phyloP scores from a whole-genome alignment of 1,140 invertebrate genomes.

The Leptestheria dahalacensis region DNA sequence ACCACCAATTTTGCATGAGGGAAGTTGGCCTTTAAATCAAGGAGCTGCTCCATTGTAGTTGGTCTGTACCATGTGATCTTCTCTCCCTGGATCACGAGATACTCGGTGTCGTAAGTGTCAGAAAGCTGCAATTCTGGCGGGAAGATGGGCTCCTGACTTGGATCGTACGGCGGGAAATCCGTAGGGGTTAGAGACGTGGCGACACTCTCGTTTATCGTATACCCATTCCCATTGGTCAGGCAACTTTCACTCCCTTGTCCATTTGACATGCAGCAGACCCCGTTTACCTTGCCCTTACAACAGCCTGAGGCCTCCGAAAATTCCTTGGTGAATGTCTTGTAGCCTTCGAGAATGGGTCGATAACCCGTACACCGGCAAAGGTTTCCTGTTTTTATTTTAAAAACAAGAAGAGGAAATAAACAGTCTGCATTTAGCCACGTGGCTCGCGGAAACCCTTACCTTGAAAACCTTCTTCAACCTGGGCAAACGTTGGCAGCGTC shows the following conservation, averaged over 20 bases:
- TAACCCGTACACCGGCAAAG: slow-evolving; percentile 83
- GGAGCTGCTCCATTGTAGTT: slow-evolving; percentile 44
- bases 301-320: slow-evolving; percentile 12
- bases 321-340: slow-evolving; percentile 64
- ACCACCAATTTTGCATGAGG: slow-evolving; percentile 68
- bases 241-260: not conserved
- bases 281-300: slow-evolving; percentile 21
- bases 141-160: slow-evolving; percentile 83
- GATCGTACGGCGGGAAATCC: slow-evolving; percentile 61
- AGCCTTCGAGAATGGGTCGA: slow-evolving; percentile 75
- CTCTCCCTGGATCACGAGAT: slow-evolving; percentile 30
- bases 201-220: slow-evolving; percentile 18
- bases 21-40: slow-evolving; percentile 53
- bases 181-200: slow-evolving; percentile 36
- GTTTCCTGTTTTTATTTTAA: no score
- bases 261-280: slow-evolving; percentile 30
- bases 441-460: no score
- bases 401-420: no score
- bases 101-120: not conserved
- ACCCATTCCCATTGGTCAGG: slow-evolving; percentile 27
- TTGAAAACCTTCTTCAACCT: slow-evolving; percentile 71
- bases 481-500: slow-evolving; percentile 37
- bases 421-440: no score
- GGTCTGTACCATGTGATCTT: slow-evolving; percentile 68
- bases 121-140: slow-evolving; percentile 68